A percentile compares a stretch with the other conserved stretches of the same genome.
Conservation (phyloP, 1,140 invertebrate genomes). For the Muscidifurax raptorellus region DNA sequence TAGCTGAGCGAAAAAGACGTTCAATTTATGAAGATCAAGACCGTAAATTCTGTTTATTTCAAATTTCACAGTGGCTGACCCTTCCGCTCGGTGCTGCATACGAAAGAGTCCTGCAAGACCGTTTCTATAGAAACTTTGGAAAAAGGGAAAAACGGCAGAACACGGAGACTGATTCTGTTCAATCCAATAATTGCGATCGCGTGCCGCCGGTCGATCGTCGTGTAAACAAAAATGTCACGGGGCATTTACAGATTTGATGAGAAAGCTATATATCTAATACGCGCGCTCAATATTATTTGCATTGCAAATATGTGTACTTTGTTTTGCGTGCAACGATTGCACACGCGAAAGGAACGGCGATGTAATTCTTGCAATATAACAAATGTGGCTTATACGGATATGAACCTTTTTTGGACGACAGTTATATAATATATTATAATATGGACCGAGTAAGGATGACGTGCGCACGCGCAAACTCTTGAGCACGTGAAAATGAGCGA, state of each 20-base stretch:
- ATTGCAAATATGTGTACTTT: conserved; percentile 29
- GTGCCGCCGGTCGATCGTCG: conserved; percentile 18
- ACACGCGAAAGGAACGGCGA: background rate
- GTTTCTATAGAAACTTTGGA: conserved; percentile 21
- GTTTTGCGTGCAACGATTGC: background rate
- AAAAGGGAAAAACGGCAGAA: conserved; percentile 4
- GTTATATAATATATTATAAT: background rate
- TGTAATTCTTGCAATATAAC: background rate
- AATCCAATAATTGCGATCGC: conserved; percentile 50
- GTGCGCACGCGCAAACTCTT: background rate
- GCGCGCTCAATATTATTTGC: background rate
- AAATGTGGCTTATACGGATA: background rate
- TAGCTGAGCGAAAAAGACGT: conserved; percentile 24
- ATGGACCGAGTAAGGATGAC: conserved; percentile 1
- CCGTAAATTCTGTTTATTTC: conserved; percentile 48
- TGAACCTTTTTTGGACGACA: background rate
- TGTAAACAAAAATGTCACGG: conserved; percentile 14
- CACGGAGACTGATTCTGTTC: conserved; percentile 14
- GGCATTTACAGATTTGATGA: conserved; percentile 7
- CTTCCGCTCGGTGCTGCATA: conserved; percentile 29
- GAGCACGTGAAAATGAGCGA: conserved; percentile 39
- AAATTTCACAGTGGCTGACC: conserved; percentile 50
- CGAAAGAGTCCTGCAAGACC: conserved; percentile 36
- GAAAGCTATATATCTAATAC: background rate
- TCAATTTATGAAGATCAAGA: conserved; percentile 51